These are phyloP conservation scores for Squalus acanthias DNA, from an alignment of 2,797 vertebrate genomes.

Conservation along the genomic window DNA sequence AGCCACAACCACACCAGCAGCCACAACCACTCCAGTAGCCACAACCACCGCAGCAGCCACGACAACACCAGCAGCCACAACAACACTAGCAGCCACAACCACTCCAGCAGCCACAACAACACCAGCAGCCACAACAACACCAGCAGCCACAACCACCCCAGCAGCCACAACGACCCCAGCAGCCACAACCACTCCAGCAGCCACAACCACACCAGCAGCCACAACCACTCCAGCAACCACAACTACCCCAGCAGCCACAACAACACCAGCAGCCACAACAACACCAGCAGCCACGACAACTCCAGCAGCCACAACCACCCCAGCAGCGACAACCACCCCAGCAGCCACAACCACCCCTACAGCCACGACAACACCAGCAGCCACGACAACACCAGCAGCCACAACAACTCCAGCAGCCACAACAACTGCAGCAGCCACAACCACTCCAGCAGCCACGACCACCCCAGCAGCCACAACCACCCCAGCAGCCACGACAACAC, in stretches of 20 bases:
- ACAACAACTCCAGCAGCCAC: neutral
- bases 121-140: neutral
- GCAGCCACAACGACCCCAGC: neutral
- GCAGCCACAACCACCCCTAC: neutral
- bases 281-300: neutral
- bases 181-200: neutral
- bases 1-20: neutral
- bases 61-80: neutral
- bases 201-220: neutral
- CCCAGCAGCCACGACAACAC: neutral
- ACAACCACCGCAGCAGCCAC: neutral
- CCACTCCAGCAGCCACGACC: neutral
- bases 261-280: neutral
- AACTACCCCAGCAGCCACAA: neutral
- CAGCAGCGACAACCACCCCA: neutral
- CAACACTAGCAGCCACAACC: neutral
- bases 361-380: neutral
- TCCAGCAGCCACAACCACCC: neutral
- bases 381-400: neutral
- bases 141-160: neutral
- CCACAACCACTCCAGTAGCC: neutral
- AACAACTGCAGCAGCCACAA: too few species aligned
- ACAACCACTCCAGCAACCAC: neutral
- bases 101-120: neutral
- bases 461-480: neutral